Evolutionary conservation across 2,888 invertebrate species (phyloP), one percentile per base, ranked within the genome.

Genomic region (Strigamia maritima): DNA sequence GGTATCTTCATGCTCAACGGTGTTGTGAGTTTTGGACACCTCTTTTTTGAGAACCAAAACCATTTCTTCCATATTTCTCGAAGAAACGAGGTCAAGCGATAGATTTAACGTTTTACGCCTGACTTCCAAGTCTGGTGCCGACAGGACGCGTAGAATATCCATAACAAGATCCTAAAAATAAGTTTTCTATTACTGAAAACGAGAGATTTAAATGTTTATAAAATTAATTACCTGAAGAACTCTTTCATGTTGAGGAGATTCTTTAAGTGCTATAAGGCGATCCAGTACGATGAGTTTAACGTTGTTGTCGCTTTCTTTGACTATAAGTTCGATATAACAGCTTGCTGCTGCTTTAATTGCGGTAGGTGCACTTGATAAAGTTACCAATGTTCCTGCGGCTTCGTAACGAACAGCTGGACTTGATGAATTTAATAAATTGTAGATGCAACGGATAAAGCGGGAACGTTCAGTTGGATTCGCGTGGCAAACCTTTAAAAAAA

Each of bases 241-340:
- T 82, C 94, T 91, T 84, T 95, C 96, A 86, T 93, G 94, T 77
- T 90, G 90, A 24, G 93, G 92, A 83, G 92, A 90, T 81, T 93
- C 94, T 81, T 93, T 92, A 86, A 99, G 90, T 1, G 94, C 93
- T 82, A 95, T 92, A 81, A 99, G 89, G 24, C 98, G 91, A 84
- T 97, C 98, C 83, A 99, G 88, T 10, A 99, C 98, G 83, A 99
- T 99, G 80, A 99, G 89, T 88, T 99, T 99, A 19, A 99, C 98
- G 88, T 99, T 99, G 88, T 99, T 99, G 87, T 99, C 99, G 87
- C 97, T 97, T 86, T 99, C 99, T 87, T 98, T 99, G n/a, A 98
- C 94, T 81, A 99, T 96, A 82, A 99, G 88, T 85, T 99, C 99
- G 84, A 99, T 98, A 88, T 99, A 99, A 87, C 98, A 97, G 54